Evolutionary conservation across 2,888 invertebrate species (phyloP), one percentile per base, ranked within the genome.

Genomic region (Cremastinae sp.): DNA sequence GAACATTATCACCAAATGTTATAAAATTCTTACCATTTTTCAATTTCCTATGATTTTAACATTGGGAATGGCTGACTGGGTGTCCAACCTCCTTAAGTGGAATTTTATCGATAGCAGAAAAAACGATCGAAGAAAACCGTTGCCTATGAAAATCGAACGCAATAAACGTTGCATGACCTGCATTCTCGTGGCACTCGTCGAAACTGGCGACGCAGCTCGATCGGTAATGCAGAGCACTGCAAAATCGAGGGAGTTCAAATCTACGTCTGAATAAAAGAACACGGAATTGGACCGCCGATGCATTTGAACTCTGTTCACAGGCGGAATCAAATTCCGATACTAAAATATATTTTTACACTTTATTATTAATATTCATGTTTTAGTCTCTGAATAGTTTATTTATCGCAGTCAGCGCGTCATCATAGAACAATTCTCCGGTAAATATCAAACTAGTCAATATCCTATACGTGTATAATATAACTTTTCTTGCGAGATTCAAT

Each of bases 361-460:
- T 45, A 20, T 12, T 47, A 55, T 39, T 51, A 39, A 37, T 51
- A 14, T 35, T 14, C 18, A 20, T 68, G 28, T 65, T 53, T 43
- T 64, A 68, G 43, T 68, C 58, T 37, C 43, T 41, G 66, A 72
- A 43, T 72, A 69, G 20, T 73, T 75, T 72, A 68, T 75, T 75
- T 61, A 68, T 75, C 75, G 72, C 68, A 69, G 74, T 70, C 58
- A 58, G 45, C 37, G 64, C 43, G 47, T 76, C 58, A 64, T 72
- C 64, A 41, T 69, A 64, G 64, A 76, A 76, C 72, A 76, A 76
- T 69, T 72, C 69, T 72, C 43, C 53, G 51, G 62, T 71, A 51
- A 76, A 69, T 69, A 76, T 47, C 58, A 76, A 76, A 76, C 72
- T 76, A 75, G 56, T 64, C 10, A 43, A 56, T 74, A 69, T 64